phyloP scores from a whole-genome alignment of 2,888 invertebrate genomes.

The Papilio protenor region DNA sequence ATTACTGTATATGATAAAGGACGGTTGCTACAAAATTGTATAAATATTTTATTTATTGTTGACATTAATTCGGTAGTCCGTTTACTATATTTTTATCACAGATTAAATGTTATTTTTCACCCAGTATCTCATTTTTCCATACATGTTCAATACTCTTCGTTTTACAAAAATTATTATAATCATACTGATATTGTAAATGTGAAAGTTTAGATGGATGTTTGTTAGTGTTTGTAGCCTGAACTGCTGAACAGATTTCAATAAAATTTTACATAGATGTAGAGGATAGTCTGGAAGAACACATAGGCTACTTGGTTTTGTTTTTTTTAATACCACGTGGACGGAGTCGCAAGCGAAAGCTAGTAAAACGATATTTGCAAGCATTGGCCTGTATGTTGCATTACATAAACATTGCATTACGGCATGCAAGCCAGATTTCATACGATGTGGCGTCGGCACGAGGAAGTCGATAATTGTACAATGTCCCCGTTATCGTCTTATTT shows the following conservation, averaged over 20 bases:
- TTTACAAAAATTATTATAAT: neutral
- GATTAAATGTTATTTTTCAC: neutral
- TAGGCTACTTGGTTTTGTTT: too few species aligned
- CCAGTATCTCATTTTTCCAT: neutral
- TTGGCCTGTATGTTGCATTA: slow-evolving; percentile 11
- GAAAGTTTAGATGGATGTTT: too few species aligned
- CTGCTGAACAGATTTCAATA: neutral
- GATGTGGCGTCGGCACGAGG: slow-evolving; percentile 24
- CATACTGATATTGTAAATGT: too few species aligned
- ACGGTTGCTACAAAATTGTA: neutral
- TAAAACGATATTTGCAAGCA: neutral
- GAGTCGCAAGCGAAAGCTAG: neutral
- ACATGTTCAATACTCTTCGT: neutral
- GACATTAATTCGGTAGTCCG: neutral
- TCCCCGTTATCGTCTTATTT: slow-evolving; percentile 15
- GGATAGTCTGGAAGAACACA: too few species aligned
- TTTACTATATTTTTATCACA: neutral
- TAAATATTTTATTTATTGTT: neutral
- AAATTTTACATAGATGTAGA: too few species aligned
- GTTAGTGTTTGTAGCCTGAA: neutral
- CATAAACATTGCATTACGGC: slow-evolving; percentile 28
- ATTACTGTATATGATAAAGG: slow-evolving; percentile 13
- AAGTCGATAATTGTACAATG: slow-evolving; percentile 30
- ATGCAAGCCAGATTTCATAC: slow-evolving; percentile 30
- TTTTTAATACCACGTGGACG: too few species aligned